A percentile compares a stretch with the other conserved stretches of the same genome.
Evolutionary conservation across 1,140 invertebrate genomes (phyloP).

Genomic region (Platorchestia sp.): DNA sequence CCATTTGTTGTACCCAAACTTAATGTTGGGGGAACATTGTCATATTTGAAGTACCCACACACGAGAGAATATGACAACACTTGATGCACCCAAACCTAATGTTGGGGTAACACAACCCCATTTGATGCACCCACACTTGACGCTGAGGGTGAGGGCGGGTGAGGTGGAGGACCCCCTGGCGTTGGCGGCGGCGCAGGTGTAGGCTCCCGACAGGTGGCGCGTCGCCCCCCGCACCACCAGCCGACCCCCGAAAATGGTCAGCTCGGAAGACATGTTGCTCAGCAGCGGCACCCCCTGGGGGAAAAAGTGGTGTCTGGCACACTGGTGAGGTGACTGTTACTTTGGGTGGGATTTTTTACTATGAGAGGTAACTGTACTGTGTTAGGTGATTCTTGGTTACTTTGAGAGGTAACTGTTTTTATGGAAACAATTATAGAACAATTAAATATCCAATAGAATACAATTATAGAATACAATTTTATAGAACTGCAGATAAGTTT

Average conservation of each 20-base stretch:
- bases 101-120: background rate
- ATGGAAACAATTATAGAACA: no score
- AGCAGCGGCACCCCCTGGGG: background rate
- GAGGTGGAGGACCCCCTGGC: constrained; percentile 89
- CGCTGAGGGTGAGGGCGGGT: constrained; percentile 82
- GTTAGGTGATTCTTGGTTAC: no score
- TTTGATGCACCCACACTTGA: constrained; percentile 85
- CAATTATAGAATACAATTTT: no score
- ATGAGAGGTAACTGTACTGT: no score
- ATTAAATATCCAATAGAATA: no score
- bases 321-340: background rate
- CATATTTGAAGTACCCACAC: no score
- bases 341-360: no score
- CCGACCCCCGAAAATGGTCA: background rate
- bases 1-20: background rate
- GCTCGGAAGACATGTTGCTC: background rate
- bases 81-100: background rate
- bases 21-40: background rate
- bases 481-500: no score
- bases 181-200: constrained; percentile 88
- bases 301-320: background rate
- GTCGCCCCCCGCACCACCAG: constrained; percentile 71
- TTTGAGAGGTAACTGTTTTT: no score
- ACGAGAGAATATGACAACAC: no score
- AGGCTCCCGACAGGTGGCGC: constrained; percentile 84